These are phyloP conservation scores for Helobdella robusta DNA, from an alignment of 2,888 invertebrate genomes.

Conservation along the genomic window DNA sequence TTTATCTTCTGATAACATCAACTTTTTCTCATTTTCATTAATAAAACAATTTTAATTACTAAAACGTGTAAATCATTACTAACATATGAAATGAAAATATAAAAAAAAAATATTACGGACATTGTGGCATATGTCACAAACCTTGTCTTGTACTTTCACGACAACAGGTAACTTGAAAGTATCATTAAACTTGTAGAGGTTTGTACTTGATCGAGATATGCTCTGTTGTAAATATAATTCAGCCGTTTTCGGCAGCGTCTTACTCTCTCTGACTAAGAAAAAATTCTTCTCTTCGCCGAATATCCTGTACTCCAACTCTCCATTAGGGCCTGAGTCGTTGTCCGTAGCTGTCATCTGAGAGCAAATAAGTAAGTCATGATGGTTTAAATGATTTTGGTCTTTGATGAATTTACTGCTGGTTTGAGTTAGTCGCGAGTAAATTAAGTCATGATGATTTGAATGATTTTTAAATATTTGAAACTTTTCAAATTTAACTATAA, in stretches of 20 bases:
- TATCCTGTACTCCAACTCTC: constrained; percentile 27
- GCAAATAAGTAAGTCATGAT: no score
- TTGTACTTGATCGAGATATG: constrained; percentile 23
- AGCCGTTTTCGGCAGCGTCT: constrained; percentile 5
- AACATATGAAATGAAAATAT: background rate
- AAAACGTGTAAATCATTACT: background rate
- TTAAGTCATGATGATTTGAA: no score
- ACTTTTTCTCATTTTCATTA: no score
- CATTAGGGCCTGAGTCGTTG: constrained; percentile 31
- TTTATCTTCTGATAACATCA: no score
- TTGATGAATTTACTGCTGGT: no score
- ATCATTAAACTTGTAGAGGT: constrained; percentile 22
- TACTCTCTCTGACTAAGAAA: background rate
- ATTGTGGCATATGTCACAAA: constrained; percentile 55
- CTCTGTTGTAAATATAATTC: constrained; percentile 17
- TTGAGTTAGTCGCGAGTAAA: no score
- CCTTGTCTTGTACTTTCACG: constrained; percentile 82
- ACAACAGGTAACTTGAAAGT: constrained; percentile 21
- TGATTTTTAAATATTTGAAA: no score
- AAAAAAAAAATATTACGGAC: background rate
- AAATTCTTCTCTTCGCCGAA: constrained; percentile 3
- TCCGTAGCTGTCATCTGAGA: constrained; percentile 31
- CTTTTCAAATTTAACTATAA: no score
- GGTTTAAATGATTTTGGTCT: no score
- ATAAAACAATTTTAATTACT: no score